Conservation (phyloP, 2,888 invertebrate species). For the Metacarcinus magister region DNA sequence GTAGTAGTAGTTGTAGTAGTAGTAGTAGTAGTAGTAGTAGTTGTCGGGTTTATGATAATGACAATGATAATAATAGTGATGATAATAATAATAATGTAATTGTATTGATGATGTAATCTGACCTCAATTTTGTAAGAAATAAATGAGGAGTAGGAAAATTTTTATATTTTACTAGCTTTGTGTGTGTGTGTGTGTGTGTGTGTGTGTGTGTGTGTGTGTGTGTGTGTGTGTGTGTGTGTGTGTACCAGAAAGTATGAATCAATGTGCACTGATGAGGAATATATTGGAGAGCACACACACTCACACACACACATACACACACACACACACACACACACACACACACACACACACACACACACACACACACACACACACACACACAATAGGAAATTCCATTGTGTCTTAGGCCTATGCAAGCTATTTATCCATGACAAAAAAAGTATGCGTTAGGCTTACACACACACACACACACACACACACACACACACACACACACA, state of each 20-base stretch:
- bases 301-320: slow-evolving; percentile 56
- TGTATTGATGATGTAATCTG: neutral
- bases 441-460: neutral
- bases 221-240: slow-evolving; percentile 61
- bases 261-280: neutral
- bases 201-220: neutral
- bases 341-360: slow-evolving; percentile 54
- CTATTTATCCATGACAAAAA: neutral
- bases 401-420: neutral
- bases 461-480: slow-evolving; percentile 23
- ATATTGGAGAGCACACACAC: slow-evolving; percentile 49
- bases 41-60: neutral
- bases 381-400: neutral
- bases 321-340: slow-evolving; percentile 61
- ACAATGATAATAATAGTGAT: neutral
- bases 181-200: neutral
- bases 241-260: slow-evolving; percentile 1
- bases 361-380: slow-evolving; percentile 60
- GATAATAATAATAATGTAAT: neutral
- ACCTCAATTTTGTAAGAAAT: neutral
- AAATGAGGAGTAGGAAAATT: slow-evolving; percentile 46
- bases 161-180: neutral
- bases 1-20: slow-evolving; percentile 50
- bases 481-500: slow-evolving; percentile 56
- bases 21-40: slow-evolving; percentile 20